Evolutionary conservation across 2,113 vertebrate genomes (phyloP), one percentile per base, ranked within the genome.

Genomic region (Smithornis capensis): DNA sequence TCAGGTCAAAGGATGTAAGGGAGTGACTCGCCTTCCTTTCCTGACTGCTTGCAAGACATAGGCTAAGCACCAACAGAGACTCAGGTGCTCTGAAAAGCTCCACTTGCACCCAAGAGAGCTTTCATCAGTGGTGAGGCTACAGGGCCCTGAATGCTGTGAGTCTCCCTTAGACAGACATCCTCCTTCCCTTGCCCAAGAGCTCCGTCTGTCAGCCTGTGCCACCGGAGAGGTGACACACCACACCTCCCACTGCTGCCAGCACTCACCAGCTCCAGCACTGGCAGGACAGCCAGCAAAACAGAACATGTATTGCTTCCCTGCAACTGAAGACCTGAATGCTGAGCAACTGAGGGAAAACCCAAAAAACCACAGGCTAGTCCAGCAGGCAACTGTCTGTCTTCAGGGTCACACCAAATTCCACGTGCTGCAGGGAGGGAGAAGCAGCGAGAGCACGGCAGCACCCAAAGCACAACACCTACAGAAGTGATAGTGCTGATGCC

Each of bases 1-100:
- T n/a, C 52, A 92, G 95, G 94, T 94, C 83, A 96, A 92, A 94
- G 92, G 21, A 52, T 53, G 81, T 5, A 16, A 14, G 77, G 4
- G 37, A 81, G 85, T 65, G 67, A 93, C 83, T 95, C 90, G 83
- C 82, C 21, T 77, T 53, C 87, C 86, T 64, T 35, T 45, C 77
- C 59, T 56, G 56, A 22, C 29, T 2, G 35, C 68, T 64, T 67
- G 52, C 5, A 4, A 94, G 85, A 62, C 4, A 10, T 13, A 19
- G 74, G 87, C 67, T 76, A 59, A 77, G 84, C 83, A 85, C 1
- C 1, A 87, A 47, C 67, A 37, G 21, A 42, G 7, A 7, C 64
- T 27, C 4, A 71, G 56, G 55, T 45, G 24, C 83, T 78, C 56
- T 62, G 73, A 50, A 81, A 85, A 92, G 69, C 74, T 77, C 81